Conservation (phyloP, 2,797 vertebrate species). For the Aeoliscus strigatus region DNA sequence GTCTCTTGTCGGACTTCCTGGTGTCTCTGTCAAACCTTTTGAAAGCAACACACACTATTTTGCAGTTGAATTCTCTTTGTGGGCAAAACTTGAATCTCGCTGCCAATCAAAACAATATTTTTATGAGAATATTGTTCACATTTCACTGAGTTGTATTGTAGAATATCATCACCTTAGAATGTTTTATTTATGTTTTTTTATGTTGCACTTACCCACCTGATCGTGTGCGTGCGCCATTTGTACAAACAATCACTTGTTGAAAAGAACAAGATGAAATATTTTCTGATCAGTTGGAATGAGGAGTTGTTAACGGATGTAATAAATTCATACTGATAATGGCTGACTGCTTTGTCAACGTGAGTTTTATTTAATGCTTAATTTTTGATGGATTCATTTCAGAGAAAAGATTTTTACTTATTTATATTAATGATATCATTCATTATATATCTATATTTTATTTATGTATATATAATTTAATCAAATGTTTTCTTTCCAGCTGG, state of each 20-base stretch:
- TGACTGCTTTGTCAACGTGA: background rate
- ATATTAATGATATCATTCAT: no score
- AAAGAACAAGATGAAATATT: conserved; percentile 59
- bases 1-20: no score
- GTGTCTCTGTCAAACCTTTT: no score
- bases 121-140: conserved; percentile 19
- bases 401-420: no score
- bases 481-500: no score
- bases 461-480: no score
- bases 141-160: conserved; percentile 12
- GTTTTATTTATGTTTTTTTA: conserved; percentile 29
- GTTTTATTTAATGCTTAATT: no score
- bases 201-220: conserved; percentile 23
- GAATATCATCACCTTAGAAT: conserved; percentile 1
- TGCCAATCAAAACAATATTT: conserved; percentile 29
- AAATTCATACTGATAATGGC: conserved; percentile 48
- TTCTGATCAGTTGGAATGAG: conserved; percentile 58
- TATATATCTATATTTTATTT: no score
- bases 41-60: no score
- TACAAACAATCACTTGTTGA: conserved; percentile 49
- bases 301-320: conserved; percentile 63
- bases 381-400: no score
- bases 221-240: conserved; percentile 46
- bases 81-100: conserved; percentile 38
- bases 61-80: no score